phyloP scores from a whole-genome alignment of 2,797 vertebrate genomes.

The Neopelma chrysocephalum region DNA sequence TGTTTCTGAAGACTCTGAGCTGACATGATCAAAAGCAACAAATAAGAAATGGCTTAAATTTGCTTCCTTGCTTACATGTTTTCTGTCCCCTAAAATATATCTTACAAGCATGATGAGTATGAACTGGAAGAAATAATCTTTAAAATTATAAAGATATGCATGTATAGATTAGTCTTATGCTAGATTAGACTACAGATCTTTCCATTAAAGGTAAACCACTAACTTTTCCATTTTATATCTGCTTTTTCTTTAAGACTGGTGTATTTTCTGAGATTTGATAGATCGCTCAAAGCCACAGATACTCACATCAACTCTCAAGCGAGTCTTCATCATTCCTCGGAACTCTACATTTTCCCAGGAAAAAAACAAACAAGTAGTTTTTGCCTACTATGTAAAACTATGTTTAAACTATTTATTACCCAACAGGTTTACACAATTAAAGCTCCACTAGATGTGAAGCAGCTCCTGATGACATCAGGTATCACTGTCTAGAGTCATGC shows the following conservation, averaged over 20 bases:
- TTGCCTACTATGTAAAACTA: not conserved
- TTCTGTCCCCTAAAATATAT: not conserved
- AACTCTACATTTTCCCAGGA: not conserved
- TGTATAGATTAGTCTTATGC: not conserved
- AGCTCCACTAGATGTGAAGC: not conserved
- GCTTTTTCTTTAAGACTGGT: not conserved
- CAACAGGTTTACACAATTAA: not conserved
- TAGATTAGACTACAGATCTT: not conserved
- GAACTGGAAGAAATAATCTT: not conserved
- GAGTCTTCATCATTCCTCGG: not conserved
- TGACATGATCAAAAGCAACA: not conserved
- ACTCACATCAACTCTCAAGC: not conserved
- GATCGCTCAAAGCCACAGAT: not conserved
- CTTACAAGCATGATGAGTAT: not conserved
- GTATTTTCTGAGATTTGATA: not conserved
- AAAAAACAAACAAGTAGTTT: not conserved
- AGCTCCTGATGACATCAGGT: not conserved
- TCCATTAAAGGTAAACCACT: not conserved
- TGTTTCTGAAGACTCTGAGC: slow-evolving; percentile 3
- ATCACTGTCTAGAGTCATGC: not conserved
- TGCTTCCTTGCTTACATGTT: not conserved
- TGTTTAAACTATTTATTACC: not conserved
- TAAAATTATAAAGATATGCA: not conserved
- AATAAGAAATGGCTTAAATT: not conserved
- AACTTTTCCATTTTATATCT: not conserved